Evolutionary conservation across 2,888 invertebrate genomes (phyloP), one percentile per base, ranked within the genome.

Genomic region (Beris morrisii): DNA sequence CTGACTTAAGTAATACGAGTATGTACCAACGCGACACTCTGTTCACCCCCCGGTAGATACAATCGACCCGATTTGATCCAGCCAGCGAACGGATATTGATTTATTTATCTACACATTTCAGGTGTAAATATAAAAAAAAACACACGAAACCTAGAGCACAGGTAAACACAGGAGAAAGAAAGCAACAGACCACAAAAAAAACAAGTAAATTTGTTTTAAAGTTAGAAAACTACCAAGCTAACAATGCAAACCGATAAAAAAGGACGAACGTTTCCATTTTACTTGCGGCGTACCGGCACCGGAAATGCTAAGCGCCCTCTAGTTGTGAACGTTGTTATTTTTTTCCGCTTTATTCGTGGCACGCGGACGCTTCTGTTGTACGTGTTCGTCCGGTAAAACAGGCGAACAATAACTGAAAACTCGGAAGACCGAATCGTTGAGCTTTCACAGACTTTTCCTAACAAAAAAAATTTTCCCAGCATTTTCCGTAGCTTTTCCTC

Each of bases 401-500:
- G 50, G 46, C 48, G 50, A 22, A 50, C 31, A 50, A 13, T 59
- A 32, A 59, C 59, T 59, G 59, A 59, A 13, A 48, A 59, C 32
- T 12, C 13, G 32, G 50, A 59, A 32, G 11, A 32, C 15, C 30
- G 12, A 15, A 30, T 13, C 6, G 32, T 28, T 13, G 48, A 59
- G 59, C 59, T 59, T 50, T 59, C 22, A 6, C 58, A 12, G 32
- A 13, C 22, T 28, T 58, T 44, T 45, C 45, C 58, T 3, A n/a
- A 22, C 59, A 13, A 11, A 22, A 50, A n/a, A 50, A 22, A 11
- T 31, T 48, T 48, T 59, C 32, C 50, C 50, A 22, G 32, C 48
- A 31, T 13, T 59, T 59, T 50, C 59, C 59, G 48, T 12, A 59
- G 59, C 59, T 59, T 59, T 59, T 50, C 59, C 48, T 46, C 58